Percentiles rank a stretch among this genome's conserved stretches.
Evolutionary conservation across 2,797 vertebrate genomes (phyloP).

Genomic region (Decapterus maruadsi): DNA sequence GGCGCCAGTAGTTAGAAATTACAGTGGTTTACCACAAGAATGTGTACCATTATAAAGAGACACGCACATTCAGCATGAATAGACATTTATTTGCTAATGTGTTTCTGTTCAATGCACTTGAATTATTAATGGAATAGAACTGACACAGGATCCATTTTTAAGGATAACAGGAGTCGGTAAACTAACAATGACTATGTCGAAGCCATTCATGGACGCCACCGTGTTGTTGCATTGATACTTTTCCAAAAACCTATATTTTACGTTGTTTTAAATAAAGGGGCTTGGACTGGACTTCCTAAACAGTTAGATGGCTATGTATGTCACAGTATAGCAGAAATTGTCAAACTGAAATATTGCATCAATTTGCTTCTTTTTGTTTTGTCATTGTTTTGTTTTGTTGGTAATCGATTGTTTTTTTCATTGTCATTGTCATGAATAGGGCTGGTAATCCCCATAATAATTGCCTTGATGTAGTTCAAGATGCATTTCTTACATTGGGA

Average conservation of each 20-base stretch:
- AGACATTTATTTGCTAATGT: slow-evolving; percentile 10
- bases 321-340: neutral
- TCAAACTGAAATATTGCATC: neutral
- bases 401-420: neutral
- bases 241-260: neutral
- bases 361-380: neutral
- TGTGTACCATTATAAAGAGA: slow-evolving; percentile 3
- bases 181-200: slow-evolving; percentile 1
- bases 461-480: neutral
- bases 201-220: neutral
- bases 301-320: neutral
- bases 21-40: neutral
- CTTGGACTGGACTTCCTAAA: neutral
- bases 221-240: neutral
- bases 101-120: neutral
- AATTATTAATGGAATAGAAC: slow-evolving; percentile 41
- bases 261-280: neutral
- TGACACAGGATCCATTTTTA: slow-evolving; percentile 5
- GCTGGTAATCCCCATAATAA: neutral
- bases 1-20: slow-evolving; percentile 9
- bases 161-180: slow-evolving; percentile 7
- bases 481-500: neutral
- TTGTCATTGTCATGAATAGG: neutral
- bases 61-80: neutral
- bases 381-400: no score